Evolutionary conservation across 2,797 vertebrate species (phyloP).

Genomic region (Emys orbicularis): DNA sequence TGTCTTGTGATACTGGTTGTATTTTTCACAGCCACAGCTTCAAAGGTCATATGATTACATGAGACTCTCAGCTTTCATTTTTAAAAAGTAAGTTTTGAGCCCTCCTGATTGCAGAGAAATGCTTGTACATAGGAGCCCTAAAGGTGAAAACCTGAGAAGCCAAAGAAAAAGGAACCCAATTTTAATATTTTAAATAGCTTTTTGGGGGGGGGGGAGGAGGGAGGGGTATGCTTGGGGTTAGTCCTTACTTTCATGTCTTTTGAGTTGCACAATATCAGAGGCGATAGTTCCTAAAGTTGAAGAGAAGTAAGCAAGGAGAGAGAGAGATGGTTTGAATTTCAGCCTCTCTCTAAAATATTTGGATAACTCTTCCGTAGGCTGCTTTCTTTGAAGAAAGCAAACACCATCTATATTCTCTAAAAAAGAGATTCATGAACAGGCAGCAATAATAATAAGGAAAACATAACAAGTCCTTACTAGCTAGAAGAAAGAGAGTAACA

Average conservation of each 20-base stretch:
- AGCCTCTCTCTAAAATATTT: not conserved
- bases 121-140: not conserved
- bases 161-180: not conserved
- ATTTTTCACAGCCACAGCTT: not conserved
- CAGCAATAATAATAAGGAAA: not conserved
- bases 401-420: not conserved
- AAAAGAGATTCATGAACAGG: not conserved
- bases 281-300: not conserved
- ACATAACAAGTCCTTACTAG: not conserved
- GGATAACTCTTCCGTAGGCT: not conserved
- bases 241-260: not conserved
- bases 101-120: not conserved
- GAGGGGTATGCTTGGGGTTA: not conserved
- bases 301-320: not conserved
- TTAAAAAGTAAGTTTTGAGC: not conserved
- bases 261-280: not conserved
- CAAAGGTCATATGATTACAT: rapidly evolving
- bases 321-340: not conserved
- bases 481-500: rapidly evolving
- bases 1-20: not conserved
- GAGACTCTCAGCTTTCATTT: not conserved
- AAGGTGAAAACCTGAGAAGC: not conserved
- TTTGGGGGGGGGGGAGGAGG: too few relatives aligned
- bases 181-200: not conserved
- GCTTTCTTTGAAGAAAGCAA: not conserved